Evolutionary conservation across 1,140 invertebrate species (phyloP).

Genomic region (Drosophila repletoides): DNA sequence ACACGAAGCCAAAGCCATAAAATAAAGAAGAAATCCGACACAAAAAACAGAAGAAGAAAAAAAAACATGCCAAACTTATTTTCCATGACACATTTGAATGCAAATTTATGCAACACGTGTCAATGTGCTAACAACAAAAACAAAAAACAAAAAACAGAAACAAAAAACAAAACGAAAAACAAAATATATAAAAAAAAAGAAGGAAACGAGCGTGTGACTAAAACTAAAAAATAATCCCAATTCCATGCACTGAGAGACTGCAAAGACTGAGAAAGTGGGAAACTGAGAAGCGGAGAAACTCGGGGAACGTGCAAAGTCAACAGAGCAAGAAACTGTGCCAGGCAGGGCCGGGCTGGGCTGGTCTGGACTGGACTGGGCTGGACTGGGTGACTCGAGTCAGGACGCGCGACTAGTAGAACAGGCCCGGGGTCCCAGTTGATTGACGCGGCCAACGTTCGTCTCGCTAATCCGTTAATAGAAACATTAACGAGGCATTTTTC

Average conservation of each 20-base stretch:
- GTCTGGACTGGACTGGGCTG: too few relatives aligned
- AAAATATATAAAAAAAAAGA: too few relatives aligned
- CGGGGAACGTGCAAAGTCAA: constrained; percentile 27
- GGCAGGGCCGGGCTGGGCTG: too few relatives aligned
- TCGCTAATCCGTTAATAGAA: constrained; percentile 82
- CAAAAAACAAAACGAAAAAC: too few relatives aligned
- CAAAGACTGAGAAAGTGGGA: too few relatives aligned
- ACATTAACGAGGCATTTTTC: constrained; percentile 80
- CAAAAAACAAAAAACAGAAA: constrained; percentile 72
- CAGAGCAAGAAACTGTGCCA: constrained; percentile 47
- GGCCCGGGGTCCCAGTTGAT: constrained; percentile 33
- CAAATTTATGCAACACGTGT: constrained; percentile 82
- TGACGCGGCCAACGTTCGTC: constrained; percentile 60
- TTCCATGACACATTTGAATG: constrained; percentile 66
- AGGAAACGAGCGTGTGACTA: constrained; percentile 55
- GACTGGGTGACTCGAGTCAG: too few relatives aligned
- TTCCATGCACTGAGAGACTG: background rate
- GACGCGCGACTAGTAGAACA: background rate
- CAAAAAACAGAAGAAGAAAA: background rate
- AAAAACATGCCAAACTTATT: constrained; percentile 18
- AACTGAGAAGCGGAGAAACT: too few relatives aligned
- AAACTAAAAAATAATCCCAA: constrained; percentile 38
- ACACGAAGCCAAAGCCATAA: constrained; percentile 36
- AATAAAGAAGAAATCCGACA: background rate
- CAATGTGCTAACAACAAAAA: constrained; percentile 79